A percentile compares a stretch with the other conserved stretches of the same genome.
phyloP scores from a whole-genome alignment of 2,888 invertebrate genomes.

The Eilema depressum region DNA sequence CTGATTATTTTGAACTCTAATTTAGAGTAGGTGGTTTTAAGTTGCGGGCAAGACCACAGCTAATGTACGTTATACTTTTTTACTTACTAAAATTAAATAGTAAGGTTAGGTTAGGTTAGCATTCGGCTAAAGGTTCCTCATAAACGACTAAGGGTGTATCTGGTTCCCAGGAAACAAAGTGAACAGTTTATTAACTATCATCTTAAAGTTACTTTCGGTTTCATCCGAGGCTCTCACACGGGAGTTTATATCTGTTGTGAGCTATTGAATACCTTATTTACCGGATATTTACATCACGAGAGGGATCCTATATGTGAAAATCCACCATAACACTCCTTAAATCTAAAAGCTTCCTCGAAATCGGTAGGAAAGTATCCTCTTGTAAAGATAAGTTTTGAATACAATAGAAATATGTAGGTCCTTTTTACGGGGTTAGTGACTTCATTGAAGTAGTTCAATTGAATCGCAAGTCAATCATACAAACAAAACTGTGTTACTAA shows the following conservation, averaged over 20 bases:
- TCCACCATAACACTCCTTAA: background rate
- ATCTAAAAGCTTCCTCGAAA: background rate
- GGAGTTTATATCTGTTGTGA: too few relatives aligned
- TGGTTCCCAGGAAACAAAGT: background rate
- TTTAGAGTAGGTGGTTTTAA: background rate
- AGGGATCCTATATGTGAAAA: background rate
- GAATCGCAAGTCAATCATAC: background rate
- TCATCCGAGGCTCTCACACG: too few relatives aligned
- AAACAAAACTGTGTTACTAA: conserved; percentile 28
- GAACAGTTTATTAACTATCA: background rate
- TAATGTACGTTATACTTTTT: background rate
- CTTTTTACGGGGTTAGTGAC: too few relatives aligned
- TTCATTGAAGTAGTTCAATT: background rate
- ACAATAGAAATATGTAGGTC: too few relatives aligned
- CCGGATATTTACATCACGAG: too few relatives aligned
- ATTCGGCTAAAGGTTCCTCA: background rate
- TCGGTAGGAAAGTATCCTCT: background rate
- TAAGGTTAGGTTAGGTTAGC: background rate
- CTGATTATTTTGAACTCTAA: background rate
- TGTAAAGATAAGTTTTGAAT: background rate
- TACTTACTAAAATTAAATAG: background rate
- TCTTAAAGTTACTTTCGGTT: background rate
- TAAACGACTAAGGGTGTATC: background rate
- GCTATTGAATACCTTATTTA: background rate
- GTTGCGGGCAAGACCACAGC: background rate